Evolutionary conservation across 2,888 invertebrate genomes (phyloP), one percentile per base, ranked within the genome.

Genomic region (Venusia cambrica): DNA sequence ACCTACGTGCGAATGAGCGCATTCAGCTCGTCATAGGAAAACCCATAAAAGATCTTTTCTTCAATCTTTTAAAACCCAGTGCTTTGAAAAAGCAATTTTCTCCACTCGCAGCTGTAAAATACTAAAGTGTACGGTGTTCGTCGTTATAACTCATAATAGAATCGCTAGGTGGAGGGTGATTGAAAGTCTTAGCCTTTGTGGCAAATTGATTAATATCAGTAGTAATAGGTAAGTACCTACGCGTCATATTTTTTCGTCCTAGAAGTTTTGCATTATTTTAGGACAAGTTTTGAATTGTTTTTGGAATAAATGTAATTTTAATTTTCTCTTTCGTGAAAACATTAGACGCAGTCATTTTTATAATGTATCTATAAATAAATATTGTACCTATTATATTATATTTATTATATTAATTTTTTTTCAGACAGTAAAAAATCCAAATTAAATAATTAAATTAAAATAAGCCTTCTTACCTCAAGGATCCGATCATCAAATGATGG

Each of bases 401-500:
- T n/a, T n/a, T n/a, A n/a, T n/a, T n/a, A n/a, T n/a, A n/a, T n/a
- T n/a, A n/a, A n/a, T n/a, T n/a, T n/a, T n/a, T n/a, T n/a, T n/a
- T n/a, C n/a, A n/a, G n/a, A n/a, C n/a, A n/a, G n/a, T n/a, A n/a
- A n/a, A n/a, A n/a, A n/a, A n/a, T n/a, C n/a, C n/a, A n/a, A n/a
- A n/a, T n/a, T n/a, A n/a, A n/a, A n/a, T n/a, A n/a, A n/a, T n/a
- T n/a, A n/a, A n/a, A n/a, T n/a, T n/a, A n/a, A n/a, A n/a, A n/a
- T n/a, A n/a, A n/a, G n/a, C n/a, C n/a, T 16, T 4, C 54, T 54
- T 15, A 98, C 98, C 89, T 99, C 99, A 25, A 99, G 85, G 41
- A 99, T 94, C 36, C 96, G 92, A 78, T 99, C 99, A 75, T 99
- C 99, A 66, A 98, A 97, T 5, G 96, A 95, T 2, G 98, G 98